Conservation (phyloP, 2,888 invertebrate species). For the Tinea trinotella region DNA sequence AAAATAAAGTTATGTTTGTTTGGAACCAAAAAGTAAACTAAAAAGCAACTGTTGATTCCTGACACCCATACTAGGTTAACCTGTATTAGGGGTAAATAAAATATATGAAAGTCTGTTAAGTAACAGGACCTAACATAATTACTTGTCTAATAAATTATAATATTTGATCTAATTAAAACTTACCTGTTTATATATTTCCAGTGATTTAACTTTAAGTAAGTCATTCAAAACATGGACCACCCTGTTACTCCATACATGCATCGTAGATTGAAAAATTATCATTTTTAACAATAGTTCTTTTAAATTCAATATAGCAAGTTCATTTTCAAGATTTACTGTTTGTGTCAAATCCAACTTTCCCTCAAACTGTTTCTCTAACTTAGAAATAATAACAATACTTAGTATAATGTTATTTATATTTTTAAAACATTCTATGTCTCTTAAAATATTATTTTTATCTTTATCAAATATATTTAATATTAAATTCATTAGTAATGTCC, state of each 20-base stretch:
- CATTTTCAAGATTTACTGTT: slow-evolving; percentile 31
- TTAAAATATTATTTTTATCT: slow-evolving; percentile 31
- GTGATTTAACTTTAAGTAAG: slow-evolving; percentile 34
- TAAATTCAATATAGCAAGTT: slow-evolving; percentile 34
- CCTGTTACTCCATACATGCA: slow-evolving; percentile 35
- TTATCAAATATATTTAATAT: slow-evolving; percentile 33
- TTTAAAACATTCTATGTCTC: slow-evolving; percentile 28
- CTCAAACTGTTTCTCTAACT: slow-evolving; percentile 30
- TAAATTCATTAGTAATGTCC: slow-evolving; percentile 30
- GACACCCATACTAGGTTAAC: too few species aligned
- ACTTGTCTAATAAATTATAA: neutral
- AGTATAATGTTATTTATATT: slow-evolving; percentile 37
- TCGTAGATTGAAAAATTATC: slow-evolving; percentile 29
- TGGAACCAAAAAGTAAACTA: too few species aligned
- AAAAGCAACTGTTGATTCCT: too few species aligned
- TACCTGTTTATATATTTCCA: slow-evolving; percentile 31
- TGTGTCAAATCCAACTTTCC: slow-evolving; percentile 37
- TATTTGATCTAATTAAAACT: too few species aligned
- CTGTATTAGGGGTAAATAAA: too few species aligned
- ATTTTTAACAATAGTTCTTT: slow-evolving; percentile 38
- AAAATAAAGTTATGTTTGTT: too few species aligned
- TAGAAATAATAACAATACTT: slow-evolving; percentile 31
- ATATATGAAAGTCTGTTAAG: too few species aligned
- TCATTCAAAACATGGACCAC: slow-evolving; percentile 31
- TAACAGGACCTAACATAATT: too few species aligned